Evolutionary conservation across 2,888 invertebrate species (phyloP).

Genomic region (Eurytoma californica): DNA sequence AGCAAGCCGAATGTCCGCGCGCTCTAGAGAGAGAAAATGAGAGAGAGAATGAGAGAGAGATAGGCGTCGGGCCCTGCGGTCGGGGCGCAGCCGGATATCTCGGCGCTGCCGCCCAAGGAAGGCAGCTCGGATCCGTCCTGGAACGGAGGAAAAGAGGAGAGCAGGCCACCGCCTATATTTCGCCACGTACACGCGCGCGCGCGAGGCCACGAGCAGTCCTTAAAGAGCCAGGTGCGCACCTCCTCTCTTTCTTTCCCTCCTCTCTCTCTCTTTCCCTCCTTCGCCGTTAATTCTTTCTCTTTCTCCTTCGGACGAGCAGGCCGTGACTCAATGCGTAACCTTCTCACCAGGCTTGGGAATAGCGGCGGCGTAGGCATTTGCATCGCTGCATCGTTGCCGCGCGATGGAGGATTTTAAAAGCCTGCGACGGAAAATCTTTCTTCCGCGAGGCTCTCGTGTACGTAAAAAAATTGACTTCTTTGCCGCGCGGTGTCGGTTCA

Average conservation of each 20-base stretch:
- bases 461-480: not conserved
- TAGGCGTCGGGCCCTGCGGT: no score
- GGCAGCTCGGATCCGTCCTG: no score
- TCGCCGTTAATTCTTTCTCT: not conserved
- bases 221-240: slow-evolving; percentile 52
- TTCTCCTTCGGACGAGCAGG: not conserved
- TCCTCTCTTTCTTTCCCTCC: not conserved
- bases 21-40: no score
- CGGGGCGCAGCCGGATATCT: no score
- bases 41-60: no score
- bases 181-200: slow-evolving; percentile 16
- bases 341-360: slow-evolving; percentile 7
- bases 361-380: no score
- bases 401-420: not conserved
- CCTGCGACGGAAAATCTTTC: no score
- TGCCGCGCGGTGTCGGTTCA: not conserved
- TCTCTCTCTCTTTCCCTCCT: not conserved
- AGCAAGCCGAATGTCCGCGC: no score
- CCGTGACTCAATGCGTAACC: slow-evolving; percentile 36
- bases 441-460: no score
- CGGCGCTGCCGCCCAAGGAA: no score
- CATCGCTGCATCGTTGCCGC: not conserved
- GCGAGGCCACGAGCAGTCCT: slow-evolving; percentile 15
- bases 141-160: no score
- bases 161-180: slow-evolving; percentile 15